Evolutionary conservation across 2,888 invertebrate genomes (phyloP).

Genomic region (Emesis russula): DNA sequence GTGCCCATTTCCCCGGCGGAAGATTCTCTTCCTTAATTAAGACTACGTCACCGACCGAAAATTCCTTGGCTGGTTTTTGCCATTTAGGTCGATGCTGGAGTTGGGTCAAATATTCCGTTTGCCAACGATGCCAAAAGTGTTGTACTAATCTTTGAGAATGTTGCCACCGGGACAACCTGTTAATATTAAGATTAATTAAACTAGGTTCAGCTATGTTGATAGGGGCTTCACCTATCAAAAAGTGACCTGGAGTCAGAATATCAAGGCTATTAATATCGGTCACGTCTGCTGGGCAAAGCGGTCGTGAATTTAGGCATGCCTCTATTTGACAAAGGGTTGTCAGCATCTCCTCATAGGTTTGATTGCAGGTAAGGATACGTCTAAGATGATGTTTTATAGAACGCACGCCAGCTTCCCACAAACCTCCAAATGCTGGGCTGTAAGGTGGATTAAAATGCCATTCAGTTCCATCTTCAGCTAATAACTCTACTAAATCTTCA

Average conservation of each 20-base stretch:
- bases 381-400: not conserved
- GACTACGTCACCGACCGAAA: not conserved
- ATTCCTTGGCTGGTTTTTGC: not conserved
- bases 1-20: not conserved
- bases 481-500: not conserved
- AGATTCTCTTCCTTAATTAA: not conserved
- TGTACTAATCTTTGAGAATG: not conserved
- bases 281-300: not conserved
- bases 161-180: not conserved
- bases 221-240: not conserved
- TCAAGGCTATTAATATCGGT: not conserved
- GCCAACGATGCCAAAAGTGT: not conserved
- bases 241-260: not conserved
- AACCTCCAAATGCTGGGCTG: not conserved
- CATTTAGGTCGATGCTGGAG: not conserved
- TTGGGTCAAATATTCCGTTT: not conserved
- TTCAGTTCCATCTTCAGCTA: not conserved
- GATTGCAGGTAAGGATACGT: not conserved
- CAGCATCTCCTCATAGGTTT: not conserved
- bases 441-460: not conserved
- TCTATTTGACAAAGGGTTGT: conserved; percentile 3
- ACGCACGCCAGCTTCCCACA: not conserved
- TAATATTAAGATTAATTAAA: not conserved
- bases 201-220: not conserved
- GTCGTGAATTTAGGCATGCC: not conserved